Evolutionary conservation across 2,797 vertebrate genomes (phyloP), one percentile per base, ranked within the genome.

Genomic region (Taenioides sp.): DNA sequence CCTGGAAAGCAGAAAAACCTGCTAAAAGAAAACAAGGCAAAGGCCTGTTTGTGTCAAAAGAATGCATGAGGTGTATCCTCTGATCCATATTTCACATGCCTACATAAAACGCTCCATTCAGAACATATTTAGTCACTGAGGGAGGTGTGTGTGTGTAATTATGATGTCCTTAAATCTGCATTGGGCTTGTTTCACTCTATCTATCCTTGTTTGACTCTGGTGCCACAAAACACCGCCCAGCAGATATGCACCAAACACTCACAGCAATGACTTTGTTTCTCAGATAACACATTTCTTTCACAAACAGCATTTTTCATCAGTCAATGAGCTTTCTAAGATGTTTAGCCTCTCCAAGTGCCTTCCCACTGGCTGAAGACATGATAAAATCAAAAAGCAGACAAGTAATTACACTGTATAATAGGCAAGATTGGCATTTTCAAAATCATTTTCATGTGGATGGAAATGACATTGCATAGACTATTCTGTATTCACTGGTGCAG

Each of bases 401-500:
- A 92, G 93, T 93, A 94, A 94, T 94, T 94, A 94, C 92, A 92
- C 89, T 84, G 91, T 92, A 94, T 94, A 94, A 94, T 93, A 91
- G 91, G 92, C 91, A 88, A 94, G 93, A 94, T 92, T 93, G 93
- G 93, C 93, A 93, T 94, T 94, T 94, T 94, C 92, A 91, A 93
- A 94, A 94, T 93, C 90, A 94, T 94, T 94, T 94, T 94, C 93
- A 91, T 92, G 91, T 89, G 92, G 93, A 91, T 94, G 91, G 92
- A 93, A 94, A 94, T 95, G 92, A 94, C 94, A 94, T 93, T 93
- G 93, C 92, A 91, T 89, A 92, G 92, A 93, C 93, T 94, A 92
- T 93, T 94, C 92, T 93, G 94, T 94, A 95, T 94, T 94, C 93
- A 94, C 87, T 93, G 93, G 91, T 93, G 93, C 92, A 94, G 93